Conservation (phyloP, 2,888 invertebrate species). For the Lycophotia porphyrea region DNA sequence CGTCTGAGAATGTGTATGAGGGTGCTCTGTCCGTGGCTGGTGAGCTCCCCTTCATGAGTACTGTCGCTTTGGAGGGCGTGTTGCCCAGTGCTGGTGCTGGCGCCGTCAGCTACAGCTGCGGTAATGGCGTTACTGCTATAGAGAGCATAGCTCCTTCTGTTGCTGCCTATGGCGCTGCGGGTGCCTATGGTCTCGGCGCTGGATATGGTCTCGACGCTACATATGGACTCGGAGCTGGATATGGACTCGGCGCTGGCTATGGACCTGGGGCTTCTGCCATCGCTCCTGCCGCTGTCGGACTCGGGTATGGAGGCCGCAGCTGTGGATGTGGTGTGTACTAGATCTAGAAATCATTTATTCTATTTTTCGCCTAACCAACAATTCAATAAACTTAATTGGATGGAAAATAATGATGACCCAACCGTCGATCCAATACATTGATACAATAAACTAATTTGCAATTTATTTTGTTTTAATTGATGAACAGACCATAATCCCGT, state of each 20-base stretch:
- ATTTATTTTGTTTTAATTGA: neutral
- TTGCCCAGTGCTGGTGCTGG: conserved; percentile 54
- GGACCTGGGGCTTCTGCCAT: neutral
- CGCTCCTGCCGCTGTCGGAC: neutral
- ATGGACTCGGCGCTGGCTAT: neutral
- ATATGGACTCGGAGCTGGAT: neutral
- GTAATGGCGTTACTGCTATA: conserved; percentile 23
- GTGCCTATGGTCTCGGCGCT: neutral
- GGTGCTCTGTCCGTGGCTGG: conserved; percentile 54
- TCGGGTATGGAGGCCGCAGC: neutral
- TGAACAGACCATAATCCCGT: neutral
- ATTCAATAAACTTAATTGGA: too few species aligned
- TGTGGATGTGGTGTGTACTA: conserved; percentile 5
- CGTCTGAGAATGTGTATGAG: conserved; percentile 60
- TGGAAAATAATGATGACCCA: neutral
- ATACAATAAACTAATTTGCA: neutral
- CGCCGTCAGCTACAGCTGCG: conserved; percentile 48
- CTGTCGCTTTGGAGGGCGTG: conserved; percentile 47
- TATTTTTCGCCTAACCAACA: too few species aligned
- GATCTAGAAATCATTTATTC: too few species aligned
- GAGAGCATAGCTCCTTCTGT: neutral
- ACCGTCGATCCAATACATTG: neutral
- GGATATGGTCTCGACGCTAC: neutral
- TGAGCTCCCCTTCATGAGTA: conserved; percentile 24
- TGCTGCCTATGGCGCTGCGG: neutral